Evolutionary conservation across 2,888 invertebrate species (phyloP), one percentile per base, ranked within the genome.

Genomic region (Adelognathus sp.): DNA sequence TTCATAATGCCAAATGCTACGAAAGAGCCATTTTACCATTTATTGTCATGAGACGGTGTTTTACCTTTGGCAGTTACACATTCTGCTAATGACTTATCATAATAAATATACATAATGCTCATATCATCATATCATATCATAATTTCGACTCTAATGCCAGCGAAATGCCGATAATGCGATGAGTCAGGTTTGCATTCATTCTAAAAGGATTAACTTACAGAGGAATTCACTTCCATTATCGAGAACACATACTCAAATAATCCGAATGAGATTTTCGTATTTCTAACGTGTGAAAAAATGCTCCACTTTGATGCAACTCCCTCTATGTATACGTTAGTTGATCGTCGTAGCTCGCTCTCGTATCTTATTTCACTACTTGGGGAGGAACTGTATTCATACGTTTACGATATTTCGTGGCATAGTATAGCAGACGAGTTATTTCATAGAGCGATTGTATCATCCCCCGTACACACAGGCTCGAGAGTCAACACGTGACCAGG

Each of bases 401-500:
- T 41, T 52, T 52, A 41, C 18, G 41, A 52, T n/a, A n/a, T 39
- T n/a, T 11, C n/a, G 4, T 27, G 44, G 24, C 18, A 36, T 46
- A 7, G 11, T 9, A 54, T 31, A 54, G 71, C 46, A 39, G 46
- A 60, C 39, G 39, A 60, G 39, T 29, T 71, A 61, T 63, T 63
- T 72, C 54, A 63, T 63, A 39, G 39, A 61, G 56, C 66, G 56
- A 63, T 79, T 56, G 61, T 67, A 75, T 71, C 54, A 67, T 66
- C 46, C 44, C 39, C 27, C 52, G 54, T 54, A 60, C 44, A 7
- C 44, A 66, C 44, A 36, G 71, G n/a, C n/a, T 74, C 52, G 54
- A 54, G 71, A 75, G 67, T 67, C 31, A 56, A 67, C 75, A 63
- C 71, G 61, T 79, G 79, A 79, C 66, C 71, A 29, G 71, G 18